Evolutionary conservation across 2,113 vertebrate genomes (phyloP).

Genomic region (Trogon surrucura): DNA sequence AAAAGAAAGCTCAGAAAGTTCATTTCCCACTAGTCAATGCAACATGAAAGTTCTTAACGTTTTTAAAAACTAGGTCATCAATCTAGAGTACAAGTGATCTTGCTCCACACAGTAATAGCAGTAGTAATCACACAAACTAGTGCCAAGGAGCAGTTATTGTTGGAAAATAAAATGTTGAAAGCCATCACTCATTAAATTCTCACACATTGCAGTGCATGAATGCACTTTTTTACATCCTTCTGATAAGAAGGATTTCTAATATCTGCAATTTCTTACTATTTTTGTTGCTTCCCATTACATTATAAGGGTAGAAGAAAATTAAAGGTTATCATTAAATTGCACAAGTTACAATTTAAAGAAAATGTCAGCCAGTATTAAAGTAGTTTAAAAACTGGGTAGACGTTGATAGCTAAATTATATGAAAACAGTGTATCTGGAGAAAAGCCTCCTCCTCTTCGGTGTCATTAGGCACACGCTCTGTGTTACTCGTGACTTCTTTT

Average conservation of each 20-base stretch:
- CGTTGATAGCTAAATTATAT: conserved; percentile 69
- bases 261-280: neutral
- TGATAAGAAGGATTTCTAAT: neutral
- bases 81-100: neutral
- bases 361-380: conserved; percentile 3
- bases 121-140: neutral
- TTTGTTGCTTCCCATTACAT: neutral
- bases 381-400: conserved; percentile 36
- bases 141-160: neutral
- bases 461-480: conserved; percentile 39
- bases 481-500: conserved; percentile 31
- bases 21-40: neutral
- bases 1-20: neutral
- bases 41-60: neutral
- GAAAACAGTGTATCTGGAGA: neutral
- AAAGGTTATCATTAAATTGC: conserved; percentile 36
- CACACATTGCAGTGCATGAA: neutral
- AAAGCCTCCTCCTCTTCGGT: conserved; percentile 14
- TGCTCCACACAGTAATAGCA: neutral
- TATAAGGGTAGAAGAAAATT: neutral
- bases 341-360: neutral
- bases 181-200: neutral
- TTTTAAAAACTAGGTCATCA: neutral
- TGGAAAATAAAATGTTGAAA: neutral
- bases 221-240: neutral